Evolutionary conservation across 2,797 vertebrate species (phyloP), one percentile per base, ranked within the genome.

Genomic region (Coccyzus lansbergi): DNA sequence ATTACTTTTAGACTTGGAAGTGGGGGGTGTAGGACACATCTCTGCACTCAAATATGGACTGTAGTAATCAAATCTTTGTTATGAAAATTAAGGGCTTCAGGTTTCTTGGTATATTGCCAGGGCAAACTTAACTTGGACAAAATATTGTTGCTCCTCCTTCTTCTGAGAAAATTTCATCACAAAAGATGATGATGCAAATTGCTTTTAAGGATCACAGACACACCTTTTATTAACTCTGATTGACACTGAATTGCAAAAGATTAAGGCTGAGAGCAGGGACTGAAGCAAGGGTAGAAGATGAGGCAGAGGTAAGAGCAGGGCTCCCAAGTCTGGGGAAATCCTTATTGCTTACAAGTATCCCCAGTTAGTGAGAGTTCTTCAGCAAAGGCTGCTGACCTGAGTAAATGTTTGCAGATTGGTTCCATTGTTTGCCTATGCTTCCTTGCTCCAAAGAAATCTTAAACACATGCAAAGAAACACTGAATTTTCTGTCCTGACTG

Each of bases 191-290:
- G 91, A 92, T 92, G 91, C 69, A 97, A 95, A 96, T 90, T 95
- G 67, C 59, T 65, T 88, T 96, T 53, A 6, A 94, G 90, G 68
- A 88, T 56, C 83, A 86, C 40, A 76, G 83, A 83, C 77, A 86
- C 89, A 70, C 95, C 94, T 94, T 88, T 91, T 95, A 84, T 86
- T 94, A 94, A 76, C 33, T 93, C 34, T 79, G 84, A 75, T 96
- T 94, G 93, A 78, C 88, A 92, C 69, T 49, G 70, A 84, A 82
- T 95, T 97, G 90, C 93, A 91, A 95, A 95, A 96, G 80, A 82
- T 80, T 1, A 3, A 64, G 51, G 76, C 19, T 75, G 55, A 91
- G 79, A 89, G 70, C 19, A 69, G 28, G 40, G 70, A 94, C 28
- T 72, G 83, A 90, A 87, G 79, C 84, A 92, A 92, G 31, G n/a